phyloP scores from a whole-genome alignment of 2,113 vertebrate species.

The Fulmarus glacialis region DNA sequence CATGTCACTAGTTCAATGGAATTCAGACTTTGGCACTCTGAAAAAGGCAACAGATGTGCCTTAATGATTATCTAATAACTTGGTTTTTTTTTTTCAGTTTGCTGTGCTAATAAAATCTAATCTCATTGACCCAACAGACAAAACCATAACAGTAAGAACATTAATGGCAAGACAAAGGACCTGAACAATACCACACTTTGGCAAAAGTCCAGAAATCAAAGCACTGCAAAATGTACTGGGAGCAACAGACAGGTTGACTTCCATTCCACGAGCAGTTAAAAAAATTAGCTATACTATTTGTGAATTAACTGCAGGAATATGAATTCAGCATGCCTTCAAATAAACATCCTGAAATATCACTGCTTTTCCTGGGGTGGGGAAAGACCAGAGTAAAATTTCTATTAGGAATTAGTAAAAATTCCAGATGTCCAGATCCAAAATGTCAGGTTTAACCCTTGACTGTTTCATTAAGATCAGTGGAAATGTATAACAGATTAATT shows the following conservation, averaged over 20 bases:
- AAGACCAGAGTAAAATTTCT: background rate
- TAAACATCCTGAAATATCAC: background rate
- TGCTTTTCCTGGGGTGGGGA: background rate
- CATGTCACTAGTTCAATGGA: constrained; percentile 60
- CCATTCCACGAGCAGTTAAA: background rate
- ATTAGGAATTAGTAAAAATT: background rate
- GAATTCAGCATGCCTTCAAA: background rate
- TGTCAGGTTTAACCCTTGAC: background rate
- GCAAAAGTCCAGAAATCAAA: background rate
- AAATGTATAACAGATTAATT: background rate
- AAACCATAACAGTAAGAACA: constrained; percentile 20
- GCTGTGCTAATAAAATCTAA: constrained; percentile 56
- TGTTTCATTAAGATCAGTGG: background rate
- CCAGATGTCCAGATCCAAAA: background rate
- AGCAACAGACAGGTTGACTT: background rate
- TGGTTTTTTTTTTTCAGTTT: background rate
- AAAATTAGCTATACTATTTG: background rate
- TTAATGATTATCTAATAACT: constrained; percentile 65
- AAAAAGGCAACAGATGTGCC: constrained; percentile 60
- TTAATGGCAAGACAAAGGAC: constrained; percentile 50
- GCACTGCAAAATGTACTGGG: background rate
- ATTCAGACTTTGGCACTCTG: constrained; percentile 67
- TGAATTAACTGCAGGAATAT: background rate
- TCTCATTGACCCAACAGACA: constrained; percentile 42
- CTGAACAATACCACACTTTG: background rate